These are phyloP conservation scores for Diarsia rubi DNA, from an alignment of 2,888 invertebrate genomes.

Conservation along the genomic window DNA sequence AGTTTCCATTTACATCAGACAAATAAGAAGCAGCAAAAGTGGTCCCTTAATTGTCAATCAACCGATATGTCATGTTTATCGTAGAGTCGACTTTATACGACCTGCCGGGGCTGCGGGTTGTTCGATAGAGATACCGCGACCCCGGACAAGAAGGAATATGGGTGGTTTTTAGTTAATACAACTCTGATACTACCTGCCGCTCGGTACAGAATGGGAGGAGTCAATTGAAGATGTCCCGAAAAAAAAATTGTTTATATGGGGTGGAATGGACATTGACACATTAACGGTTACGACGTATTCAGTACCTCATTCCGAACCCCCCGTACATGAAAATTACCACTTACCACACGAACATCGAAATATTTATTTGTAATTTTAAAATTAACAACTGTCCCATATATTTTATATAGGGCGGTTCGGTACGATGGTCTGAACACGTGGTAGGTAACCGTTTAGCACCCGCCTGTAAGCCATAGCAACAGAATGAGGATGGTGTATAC, in stretches of 20 bases:
- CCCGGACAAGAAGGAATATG: no score
- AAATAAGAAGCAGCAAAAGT: not conserved
- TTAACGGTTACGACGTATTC: not conserved
- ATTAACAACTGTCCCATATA: not conserved
- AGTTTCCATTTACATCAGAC: not conserved
- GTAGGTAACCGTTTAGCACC: not conserved
- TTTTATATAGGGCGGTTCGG: no score
- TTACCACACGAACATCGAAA: not conserved
- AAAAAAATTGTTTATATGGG: not conserved
- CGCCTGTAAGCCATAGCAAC: not conserved
- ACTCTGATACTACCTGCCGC: no score
- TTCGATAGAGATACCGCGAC: no score
- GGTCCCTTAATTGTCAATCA: not conserved
- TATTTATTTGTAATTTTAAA: not conserved
- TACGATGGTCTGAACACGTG: no score
- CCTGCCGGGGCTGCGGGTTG: no score
- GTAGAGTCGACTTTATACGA: not conserved
- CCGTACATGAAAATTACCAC: not conserved
- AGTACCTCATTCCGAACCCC: not conserved
- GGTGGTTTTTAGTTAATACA: no score
- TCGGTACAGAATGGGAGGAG: no score
- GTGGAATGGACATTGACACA: not conserved
- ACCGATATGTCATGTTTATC: not conserved
- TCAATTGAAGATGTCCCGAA: no score
- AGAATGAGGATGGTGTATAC: not conserved